Evolutionary conservation across 1,140 invertebrate species (phyloP).

Genomic region (Drosophila kohkoa): DNA sequence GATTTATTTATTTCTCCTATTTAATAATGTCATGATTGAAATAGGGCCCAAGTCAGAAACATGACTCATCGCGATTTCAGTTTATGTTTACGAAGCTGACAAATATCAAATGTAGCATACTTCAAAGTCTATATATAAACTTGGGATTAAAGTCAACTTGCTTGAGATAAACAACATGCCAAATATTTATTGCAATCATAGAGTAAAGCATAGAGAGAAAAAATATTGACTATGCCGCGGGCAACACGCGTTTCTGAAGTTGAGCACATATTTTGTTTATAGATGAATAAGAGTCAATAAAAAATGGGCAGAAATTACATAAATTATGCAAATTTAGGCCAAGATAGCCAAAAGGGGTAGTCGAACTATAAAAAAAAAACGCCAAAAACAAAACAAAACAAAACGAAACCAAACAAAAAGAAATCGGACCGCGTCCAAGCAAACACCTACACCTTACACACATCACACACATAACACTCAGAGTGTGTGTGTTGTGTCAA

Average conservation of each 20-base stretch:
- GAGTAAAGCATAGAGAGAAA: conserved; percentile 1
- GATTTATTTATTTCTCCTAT: not conserved
- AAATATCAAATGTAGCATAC: conserved; percentile 12
- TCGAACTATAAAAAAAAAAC: conserved; percentile 46
- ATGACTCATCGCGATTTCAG: not conserved
- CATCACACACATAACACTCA: conserved; percentile 16
- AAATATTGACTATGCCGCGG: conserved; percentile 22
- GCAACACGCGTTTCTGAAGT: conserved; percentile 6
- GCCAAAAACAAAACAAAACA: conserved; percentile 29
- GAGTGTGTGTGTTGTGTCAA: conserved; percentile 19
- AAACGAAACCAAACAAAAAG: conserved; percentile 43
- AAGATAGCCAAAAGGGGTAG: conserved; percentile 57
- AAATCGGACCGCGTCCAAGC: conserved; percentile 44
- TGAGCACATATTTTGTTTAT: conserved; percentile 40
- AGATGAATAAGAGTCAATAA: conserved; percentile 34
- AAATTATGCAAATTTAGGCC: conserved; percentile 68
- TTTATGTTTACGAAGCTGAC: conserved; percentile 1
- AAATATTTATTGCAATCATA: conserved; percentile 1
- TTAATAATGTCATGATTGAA: not conserved
- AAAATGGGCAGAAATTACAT: conserved; percentile 55
- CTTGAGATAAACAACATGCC: conserved; percentile 5
- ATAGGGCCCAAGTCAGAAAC: not conserved
- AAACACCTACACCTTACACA: conserved; percentile 42
- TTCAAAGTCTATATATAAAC: conserved; percentile 10
- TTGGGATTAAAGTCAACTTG: conserved; percentile 19